Conservation (phyloP, 2,888 invertebrate species). For the Acrobasis suavella region DNA sequence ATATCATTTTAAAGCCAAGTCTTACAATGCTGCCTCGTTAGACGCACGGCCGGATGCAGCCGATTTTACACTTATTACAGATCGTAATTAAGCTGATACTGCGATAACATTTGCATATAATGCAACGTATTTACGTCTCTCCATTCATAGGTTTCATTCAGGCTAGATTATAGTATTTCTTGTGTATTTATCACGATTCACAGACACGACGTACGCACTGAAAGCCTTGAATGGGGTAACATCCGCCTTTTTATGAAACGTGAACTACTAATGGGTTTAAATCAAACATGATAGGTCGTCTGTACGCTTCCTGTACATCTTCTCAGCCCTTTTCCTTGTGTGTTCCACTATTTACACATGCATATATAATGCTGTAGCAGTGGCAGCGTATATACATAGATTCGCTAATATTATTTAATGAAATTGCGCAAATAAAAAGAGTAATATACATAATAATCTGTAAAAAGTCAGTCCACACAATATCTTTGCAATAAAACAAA, state of each 20-base stretch:
- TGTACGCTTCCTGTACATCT: too few relatives aligned
- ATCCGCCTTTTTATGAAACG: background rate
- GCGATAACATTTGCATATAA: constrained; percentile 75
- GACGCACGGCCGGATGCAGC: constrained; percentile 51
- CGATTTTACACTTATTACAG: constrained; percentile 65
- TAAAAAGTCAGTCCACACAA: background rate
- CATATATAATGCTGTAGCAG: too few relatives aligned
- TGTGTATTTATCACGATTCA: constrained; percentile 12
- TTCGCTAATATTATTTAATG: too few relatives aligned
- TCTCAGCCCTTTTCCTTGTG: too few relatives aligned
- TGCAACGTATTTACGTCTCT: constrained; percentile 41
- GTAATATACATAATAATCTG: too few relatives aligned
- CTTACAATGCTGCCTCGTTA: constrained; percentile 13
- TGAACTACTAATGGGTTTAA: background rate
- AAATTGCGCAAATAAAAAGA: too few relatives aligned
- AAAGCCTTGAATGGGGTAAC: background rate
- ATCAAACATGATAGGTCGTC: too few relatives aligned
- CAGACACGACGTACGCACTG: constrained; percentile 9
- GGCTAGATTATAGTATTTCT: constrained; percentile 21
- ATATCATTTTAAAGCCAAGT: constrained; percentile 7
- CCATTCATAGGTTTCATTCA: constrained; percentile 32
- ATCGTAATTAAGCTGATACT: constrained; percentile 66
- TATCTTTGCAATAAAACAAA: background rate
- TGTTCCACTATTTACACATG: too few relatives aligned
- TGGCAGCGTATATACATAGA: too few relatives aligned